A percentile compares a stretch with the other conserved stretches of the same genome.
Conservation (phyloP, 1,140 invertebrate species). For the Magallana gigas region DNA sequence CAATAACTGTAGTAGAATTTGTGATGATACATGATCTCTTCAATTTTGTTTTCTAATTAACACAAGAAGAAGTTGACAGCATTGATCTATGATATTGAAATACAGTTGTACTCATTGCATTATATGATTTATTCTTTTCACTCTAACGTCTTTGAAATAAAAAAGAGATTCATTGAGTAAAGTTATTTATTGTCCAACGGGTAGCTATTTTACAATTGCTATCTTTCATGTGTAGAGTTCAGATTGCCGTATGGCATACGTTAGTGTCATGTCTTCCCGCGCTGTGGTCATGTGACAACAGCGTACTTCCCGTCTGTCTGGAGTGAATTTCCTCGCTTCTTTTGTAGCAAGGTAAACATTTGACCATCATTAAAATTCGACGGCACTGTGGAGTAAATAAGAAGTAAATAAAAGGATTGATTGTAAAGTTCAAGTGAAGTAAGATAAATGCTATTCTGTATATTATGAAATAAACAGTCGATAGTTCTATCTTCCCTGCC, state of each 20-base stretch:
- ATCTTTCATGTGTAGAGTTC: background rate
- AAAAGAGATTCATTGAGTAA: too few species aligned
- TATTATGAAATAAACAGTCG: background rate
- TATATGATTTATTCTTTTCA: too few species aligned
- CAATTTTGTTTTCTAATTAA: too few species aligned
- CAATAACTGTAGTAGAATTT: too few species aligned
- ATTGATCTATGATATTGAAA: too few species aligned
- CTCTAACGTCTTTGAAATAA: too few species aligned
- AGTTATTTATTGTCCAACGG: too few species aligned
- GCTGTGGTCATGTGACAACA: background rate
- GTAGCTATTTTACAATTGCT: too few species aligned
- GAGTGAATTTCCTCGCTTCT: background rate
- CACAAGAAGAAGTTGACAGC: too few species aligned
- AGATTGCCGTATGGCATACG: background rate
- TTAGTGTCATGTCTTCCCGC: background rate
- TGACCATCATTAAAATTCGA: background rate
- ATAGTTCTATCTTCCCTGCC: background rate
- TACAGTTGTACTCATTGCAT: too few species aligned
- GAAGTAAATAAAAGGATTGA: slow-evolving; percentile 11
- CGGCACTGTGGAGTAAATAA: slow-evolving; percentile 16
- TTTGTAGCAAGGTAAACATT: background rate
- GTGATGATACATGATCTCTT: too few species aligned
- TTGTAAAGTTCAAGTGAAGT: slow-evolving; percentile 21
- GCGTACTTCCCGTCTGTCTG: background rate
- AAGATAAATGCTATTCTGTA: slow-evolving; percentile 7